Conservation (phyloP, 2,113 vertebrate species). For the Axis porcinus region DNA sequence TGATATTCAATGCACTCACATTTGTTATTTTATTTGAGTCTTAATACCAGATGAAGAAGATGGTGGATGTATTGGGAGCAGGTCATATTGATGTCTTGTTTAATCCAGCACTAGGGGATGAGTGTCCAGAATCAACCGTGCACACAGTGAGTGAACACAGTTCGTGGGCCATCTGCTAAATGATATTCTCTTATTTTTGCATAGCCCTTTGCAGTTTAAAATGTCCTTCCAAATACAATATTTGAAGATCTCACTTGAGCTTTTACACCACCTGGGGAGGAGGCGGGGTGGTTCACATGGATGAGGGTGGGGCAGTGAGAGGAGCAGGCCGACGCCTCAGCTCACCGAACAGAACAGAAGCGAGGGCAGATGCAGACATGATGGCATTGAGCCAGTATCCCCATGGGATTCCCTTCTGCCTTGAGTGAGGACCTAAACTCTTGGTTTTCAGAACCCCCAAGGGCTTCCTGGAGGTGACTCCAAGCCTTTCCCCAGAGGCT, state of each 20-base stretch:
- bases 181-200: neutral
- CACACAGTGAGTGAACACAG: neutral
- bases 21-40: neutral
- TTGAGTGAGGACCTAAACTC: neutral
- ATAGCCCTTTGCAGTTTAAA: neutral
- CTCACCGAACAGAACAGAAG: neutral
- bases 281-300: neutral
- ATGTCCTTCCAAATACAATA: neutral
- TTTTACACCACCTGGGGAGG: neutral
- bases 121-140: neutral
- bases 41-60: neutral
- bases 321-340: neutral
- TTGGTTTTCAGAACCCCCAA: neutral
- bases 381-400: rapidly evolving
- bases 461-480: neutral
- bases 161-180: neutral
- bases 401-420: too few species aligned
- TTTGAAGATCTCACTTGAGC: neutral
- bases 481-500: neutral
- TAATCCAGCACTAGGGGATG: too few species aligned
- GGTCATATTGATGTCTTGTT: neutral
- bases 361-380: rapidly evolving
- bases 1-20: too few species aligned
- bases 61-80: neutral
- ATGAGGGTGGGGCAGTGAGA: neutral